Percentiles rank a stretch among this genome's conserved stretches.
Conservation (phyloP, 64 coral and sea anemone genomes). For the Montipora sp. region DNA sequence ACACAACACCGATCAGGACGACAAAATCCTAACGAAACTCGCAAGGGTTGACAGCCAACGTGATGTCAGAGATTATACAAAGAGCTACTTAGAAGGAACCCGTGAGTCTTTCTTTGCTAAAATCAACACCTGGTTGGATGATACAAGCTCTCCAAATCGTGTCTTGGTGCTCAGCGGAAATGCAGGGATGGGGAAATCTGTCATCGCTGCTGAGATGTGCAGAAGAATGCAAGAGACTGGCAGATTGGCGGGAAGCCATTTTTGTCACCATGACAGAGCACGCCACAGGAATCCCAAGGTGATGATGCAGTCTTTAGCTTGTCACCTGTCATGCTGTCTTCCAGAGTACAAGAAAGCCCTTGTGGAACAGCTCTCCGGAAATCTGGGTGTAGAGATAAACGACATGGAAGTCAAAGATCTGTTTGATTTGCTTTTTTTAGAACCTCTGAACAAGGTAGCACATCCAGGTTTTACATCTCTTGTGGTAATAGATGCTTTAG, state of each 20-base stretch:
- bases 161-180: constrained; percentile 46
- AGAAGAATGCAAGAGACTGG: constrained; percentile 32
- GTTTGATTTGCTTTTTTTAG: constrained; percentile 53
- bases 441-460: neutral
- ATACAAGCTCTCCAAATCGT: neutral
- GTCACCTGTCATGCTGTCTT: constrained; percentile 5
- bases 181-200: constrained; percentile 57
- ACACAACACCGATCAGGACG: neutral
- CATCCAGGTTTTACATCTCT: neutral
- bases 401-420: constrained; percentile 52
- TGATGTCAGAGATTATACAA: neutral
- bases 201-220: constrained; percentile 21
- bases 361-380: constrained; percentile 29
- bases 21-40: neutral
- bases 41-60: neutral
- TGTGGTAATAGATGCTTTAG: constrained; percentile 56
- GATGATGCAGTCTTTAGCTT: constrained; percentile 59
- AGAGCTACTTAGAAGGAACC: neutral
- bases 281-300: constrained; percentile 43
- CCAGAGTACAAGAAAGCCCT: constrained; percentile 47
- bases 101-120: neutral
- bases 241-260: constrained; percentile 49
- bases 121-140: neutral
- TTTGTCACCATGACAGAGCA: constrained; percentile 48
- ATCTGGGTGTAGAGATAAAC: constrained; percentile 20